These are phyloP conservation scores for Ginglymostoma cirratum DNA, from an alignment of 2,113 vertebrate genomes.

Conservation along the genomic window DNA sequence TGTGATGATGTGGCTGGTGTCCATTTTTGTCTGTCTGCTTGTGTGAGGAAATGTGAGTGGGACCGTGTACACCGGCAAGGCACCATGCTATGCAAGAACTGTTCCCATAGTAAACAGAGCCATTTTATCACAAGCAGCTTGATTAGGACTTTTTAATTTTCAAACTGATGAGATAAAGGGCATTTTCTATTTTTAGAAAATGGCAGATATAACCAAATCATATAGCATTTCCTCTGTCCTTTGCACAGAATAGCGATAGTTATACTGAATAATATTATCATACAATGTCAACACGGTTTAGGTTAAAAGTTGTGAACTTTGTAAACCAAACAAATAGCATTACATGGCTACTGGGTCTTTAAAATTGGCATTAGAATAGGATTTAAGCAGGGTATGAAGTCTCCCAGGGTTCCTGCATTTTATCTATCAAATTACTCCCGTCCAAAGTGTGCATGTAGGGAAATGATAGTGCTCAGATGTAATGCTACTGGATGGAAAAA, in stretches of 20 bases:
- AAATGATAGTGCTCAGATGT: background rate
- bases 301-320: background rate
- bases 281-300: background rate
- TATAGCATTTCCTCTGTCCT: background rate
- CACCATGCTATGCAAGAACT: background rate
- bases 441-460: background rate
- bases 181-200: background rate
- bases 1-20: background rate
- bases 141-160: background rate
- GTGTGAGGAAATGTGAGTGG: background rate
- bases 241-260: background rate
- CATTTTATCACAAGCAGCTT: background rate
- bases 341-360: background rate
- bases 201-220: background rate
- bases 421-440: background rate
- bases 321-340: background rate
- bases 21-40: conserved; percentile 11
- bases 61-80: background rate
- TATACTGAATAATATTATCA: background rate
- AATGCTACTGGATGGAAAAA: background rate
- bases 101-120: background rate
- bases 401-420: background rate
- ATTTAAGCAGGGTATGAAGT: background rate
- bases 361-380: background rate
- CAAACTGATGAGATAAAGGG: background rate